A percentile compares a stretch with the other conserved stretches of the same genome.
Evolutionary conservation across 2,797 vertebrate genomes (phyloP).

Genomic region (Tinamus major): DNA sequence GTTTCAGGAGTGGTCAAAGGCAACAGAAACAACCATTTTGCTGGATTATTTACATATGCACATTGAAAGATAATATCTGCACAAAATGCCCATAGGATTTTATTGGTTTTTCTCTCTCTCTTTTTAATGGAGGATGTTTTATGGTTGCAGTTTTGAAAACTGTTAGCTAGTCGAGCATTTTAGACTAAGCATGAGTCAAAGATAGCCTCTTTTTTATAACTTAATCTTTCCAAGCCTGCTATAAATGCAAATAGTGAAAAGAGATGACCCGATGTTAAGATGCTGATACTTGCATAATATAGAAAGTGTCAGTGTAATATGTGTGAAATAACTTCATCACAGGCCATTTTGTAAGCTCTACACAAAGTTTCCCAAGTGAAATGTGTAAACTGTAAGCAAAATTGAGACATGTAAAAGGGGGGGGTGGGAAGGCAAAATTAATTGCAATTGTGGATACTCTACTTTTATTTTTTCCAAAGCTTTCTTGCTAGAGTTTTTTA

Average conservation of each 20-base stretch:
- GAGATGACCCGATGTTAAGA: slow-evolving; percentile 73
- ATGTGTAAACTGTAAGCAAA: slow-evolving; percentile 38
- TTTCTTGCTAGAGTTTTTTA: not conserved
- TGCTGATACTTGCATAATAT: slow-evolving; percentile 52
- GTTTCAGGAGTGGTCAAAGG: not conserved
- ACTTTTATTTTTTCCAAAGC: not conserved
- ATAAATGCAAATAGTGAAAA: slow-evolving; percentile 63
- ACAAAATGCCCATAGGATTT: slow-evolving; percentile 7
- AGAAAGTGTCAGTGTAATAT: slow-evolving; percentile 69
- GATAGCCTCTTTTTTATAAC: slow-evolving; percentile 53
- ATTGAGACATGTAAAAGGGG: not conserved
- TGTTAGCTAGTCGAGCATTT: slow-evolving; percentile 43
- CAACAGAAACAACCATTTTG: slow-evolving; percentile 25
- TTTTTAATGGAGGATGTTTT: slow-evolving; percentile 38
- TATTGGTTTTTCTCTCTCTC: not conserved
- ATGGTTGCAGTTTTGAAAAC: slow-evolving; percentile 40
- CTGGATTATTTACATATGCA: not conserved
- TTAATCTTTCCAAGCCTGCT: slow-evolving; percentile 74
- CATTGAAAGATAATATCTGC: slow-evolving; percentile 25
- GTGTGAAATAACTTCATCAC: slow-evolving; percentile 67
- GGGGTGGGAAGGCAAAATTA: not conserved
- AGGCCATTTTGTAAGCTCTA: slow-evolving; percentile 67
- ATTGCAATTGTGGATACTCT: not conserved
- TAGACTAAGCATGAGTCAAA: slow-evolving; percentile 61
- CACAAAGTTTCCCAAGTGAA: slow-evolving; percentile 63